phyloP scores from a whole-genome alignment of 2,797 vertebrate species.

The Siniperca obscura region DNA sequence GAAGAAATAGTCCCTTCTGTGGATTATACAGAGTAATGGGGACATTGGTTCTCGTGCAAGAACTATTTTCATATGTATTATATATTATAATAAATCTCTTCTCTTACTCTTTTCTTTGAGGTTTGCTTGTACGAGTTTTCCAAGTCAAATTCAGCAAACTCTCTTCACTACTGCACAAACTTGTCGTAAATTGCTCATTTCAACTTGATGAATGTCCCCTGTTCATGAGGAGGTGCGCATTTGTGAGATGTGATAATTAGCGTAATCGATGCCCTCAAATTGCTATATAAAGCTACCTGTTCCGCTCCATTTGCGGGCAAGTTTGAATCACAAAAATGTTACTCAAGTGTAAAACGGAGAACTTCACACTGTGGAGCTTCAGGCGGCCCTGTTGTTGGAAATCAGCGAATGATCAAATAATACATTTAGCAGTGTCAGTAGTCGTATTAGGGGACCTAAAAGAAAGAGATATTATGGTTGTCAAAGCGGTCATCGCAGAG shows the following conservation, averaged over 20 bases:
- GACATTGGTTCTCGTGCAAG: background rate
- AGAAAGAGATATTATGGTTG: background rate
- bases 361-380: background rate
- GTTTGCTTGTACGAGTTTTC: background rate
- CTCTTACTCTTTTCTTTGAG: background rate
- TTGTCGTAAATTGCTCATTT: background rate
- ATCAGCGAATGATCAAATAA: background rate
- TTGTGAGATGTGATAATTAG: background rate
- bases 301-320: background rate
- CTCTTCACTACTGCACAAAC: too few species aligned
- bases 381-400: background rate
- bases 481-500: background rate
- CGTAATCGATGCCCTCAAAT: background rate
- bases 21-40: background rate
- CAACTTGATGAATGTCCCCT: background rate
- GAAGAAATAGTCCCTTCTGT: conserved; percentile 8
- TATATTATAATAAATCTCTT: background rate
- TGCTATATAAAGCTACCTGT: background rate
- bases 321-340: background rate
- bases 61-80: background rate
- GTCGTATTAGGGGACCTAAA: background rate
- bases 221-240: background rate
- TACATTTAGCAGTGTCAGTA: background rate
- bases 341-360: background rate
- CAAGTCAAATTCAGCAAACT: background rate